Percentiles rank a stretch among this genome's conserved stretches.
Evolutionary conservation across 2,797 vertebrate genomes (phyloP).

Genomic region (Coilia nasus): DNA sequence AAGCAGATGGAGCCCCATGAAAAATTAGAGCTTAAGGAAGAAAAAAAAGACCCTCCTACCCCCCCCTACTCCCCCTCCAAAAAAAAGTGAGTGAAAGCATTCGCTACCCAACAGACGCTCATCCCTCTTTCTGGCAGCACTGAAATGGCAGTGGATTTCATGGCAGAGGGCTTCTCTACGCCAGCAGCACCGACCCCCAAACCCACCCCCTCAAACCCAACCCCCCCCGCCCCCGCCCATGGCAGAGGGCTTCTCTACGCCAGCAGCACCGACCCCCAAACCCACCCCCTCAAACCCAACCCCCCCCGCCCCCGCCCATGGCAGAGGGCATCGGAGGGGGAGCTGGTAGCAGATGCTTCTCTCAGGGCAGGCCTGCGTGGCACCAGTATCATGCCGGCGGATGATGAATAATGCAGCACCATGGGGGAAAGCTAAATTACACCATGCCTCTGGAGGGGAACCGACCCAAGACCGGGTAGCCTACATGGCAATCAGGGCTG

Average conservation of each 20-base stretch:
- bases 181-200: slow-evolving; percentile 12
- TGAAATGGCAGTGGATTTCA: slow-evolving; percentile 50
- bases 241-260: too few relatives aligned
- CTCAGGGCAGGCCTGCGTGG: background rate
- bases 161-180: slow-evolving; percentile 30
- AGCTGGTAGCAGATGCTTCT: slow-evolving; percentile 2
- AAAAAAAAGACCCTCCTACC: slow-evolving; percentile 33
- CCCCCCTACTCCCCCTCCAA: too few relatives aligned
- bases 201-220: too few relatives aligned
- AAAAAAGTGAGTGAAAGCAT: background rate
- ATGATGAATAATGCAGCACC: background rate
- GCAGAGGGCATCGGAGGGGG: background rate
- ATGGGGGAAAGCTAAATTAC: background rate
- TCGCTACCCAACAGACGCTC: slow-evolving; percentile 40
- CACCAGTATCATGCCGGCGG: background rate
- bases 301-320: background rate
- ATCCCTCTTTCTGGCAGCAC: slow-evolving; percentile 51
- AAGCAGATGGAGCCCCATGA: slow-evolving; percentile 58
- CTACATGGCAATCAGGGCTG: too few relatives aligned
- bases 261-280: too few relatives aligned
- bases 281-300: background rate
- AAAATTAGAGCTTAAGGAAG: slow-evolving; percentile 49
- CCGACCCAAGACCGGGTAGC: too few relatives aligned
- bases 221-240: too few relatives aligned
- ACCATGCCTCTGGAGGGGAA: background rate